Evolutionary conservation across 2,888 invertebrate species (phyloP), one percentile per base, ranked within the genome.

Genomic region (Boloria euphrosyne): DNA sequence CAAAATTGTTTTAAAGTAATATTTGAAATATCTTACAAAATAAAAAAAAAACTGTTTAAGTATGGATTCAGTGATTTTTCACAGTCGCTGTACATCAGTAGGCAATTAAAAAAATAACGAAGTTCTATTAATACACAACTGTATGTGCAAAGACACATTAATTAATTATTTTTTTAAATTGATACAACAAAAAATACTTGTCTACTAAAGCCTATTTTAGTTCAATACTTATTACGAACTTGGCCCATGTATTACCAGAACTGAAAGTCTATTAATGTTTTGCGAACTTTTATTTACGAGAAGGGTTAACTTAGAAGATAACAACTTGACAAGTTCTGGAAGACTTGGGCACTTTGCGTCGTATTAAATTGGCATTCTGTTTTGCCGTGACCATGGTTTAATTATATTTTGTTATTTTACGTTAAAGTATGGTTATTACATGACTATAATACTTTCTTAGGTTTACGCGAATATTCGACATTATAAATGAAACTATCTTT

Each of bases 141-240:
- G n/a, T n/a, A n/a, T n/a, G n/a, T 31, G 6, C 31, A 31, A 31
- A 6, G 31, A 6, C 6, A 47, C n/a, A 47, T 13, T 46, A 46
- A 2, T 2, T 22, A 14, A 47, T 14, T 47, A 5, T 14, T 16
- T 16, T 6, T 16, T 4, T 47, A 47, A 47, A 47, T 47, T 47
- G 2, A 16, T 49, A 7, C 7, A 49, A 49, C n/a, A 49, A 49
- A 49, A 49, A n/a, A 16, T 13, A 49, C 31, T 38, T 38, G 31
- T 38, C 31, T 7, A 7, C 31, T 10, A 7, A n/a, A 6, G 77
- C 81, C 82, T 82, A 82, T 38, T 7, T 38, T 31, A 31, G 2
- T 38, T 38, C 31, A 38, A 38, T 38, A 38, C 10, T 10, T 38
- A 38, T 38, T 10, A 38, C 31, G 2, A 7, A 38, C 72, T 74